Evolutionary conservation across 2,888 invertebrate genomes (phyloP).

Genomic region (Eristalis arbustorum): DNA sequence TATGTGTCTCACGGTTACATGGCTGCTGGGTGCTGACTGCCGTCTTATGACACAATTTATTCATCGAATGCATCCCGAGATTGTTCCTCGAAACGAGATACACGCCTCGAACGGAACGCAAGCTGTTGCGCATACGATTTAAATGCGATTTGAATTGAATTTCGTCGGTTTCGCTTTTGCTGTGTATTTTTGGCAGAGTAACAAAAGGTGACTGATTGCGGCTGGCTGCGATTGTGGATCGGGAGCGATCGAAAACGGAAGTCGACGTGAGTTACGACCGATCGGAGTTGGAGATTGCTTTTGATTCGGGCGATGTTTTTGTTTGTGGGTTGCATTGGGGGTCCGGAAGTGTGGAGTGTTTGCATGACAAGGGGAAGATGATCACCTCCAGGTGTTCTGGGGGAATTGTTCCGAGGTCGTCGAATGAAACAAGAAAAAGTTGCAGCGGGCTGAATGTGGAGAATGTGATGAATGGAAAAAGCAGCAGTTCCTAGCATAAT

Average conservation of each 20-base stretch:
- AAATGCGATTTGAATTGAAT: neutral
- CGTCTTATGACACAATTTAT: neutral
- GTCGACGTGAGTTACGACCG: neutral
- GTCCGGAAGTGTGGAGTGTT: neutral
- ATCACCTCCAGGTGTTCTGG: neutral
- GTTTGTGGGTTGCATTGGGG: neutral
- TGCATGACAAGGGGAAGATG: neutral
- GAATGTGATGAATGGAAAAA: no score
- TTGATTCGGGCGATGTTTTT: neutral
- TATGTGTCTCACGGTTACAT: neutral
- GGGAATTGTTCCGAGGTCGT: neutral
- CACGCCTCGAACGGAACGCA: neutral
- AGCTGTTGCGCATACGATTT: neutral
- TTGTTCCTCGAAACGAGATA: neutral
- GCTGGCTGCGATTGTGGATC: neutral
- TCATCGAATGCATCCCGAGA: neutral
- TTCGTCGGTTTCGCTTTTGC: neutral
- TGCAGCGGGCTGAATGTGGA: no score
- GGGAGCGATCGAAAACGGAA: neutral
- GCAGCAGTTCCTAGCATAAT: no score
- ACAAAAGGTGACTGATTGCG: neutral
- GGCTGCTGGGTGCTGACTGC: neutral
- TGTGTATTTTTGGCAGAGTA: neutral
- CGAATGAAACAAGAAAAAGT: no score
- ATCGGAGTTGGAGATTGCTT: neutral